Base-by-base conservation (phyloP, 1,140 invertebrate species). In the Drosophila melanogaster region DNA sequence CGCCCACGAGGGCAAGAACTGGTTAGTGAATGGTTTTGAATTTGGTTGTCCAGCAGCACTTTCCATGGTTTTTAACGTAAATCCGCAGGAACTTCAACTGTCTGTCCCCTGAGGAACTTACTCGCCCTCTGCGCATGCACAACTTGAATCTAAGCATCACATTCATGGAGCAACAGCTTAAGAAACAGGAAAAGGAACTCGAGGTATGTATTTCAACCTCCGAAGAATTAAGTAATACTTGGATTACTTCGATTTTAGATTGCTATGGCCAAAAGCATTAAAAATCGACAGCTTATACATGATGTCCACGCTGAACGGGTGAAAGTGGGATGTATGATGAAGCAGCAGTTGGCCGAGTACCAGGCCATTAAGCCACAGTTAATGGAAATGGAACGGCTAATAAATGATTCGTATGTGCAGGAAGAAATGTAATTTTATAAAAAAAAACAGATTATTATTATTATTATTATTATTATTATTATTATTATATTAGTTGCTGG, bases 141-240 rank as follows among this genome's bases (percentile, higher is more conserved):
- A 46, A 79, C 1, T 60, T 89, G 64, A 49, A 79, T 17, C 69
- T 77, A 15, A 89, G 84, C 35, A 87, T 89, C 26, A 62, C 67
- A 1, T 77, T 59, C 26, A 58, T 87, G 35, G 43, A 87, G 64
- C 51, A 75, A 0, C 71, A 83, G 17, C 7, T 87, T 8, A 41
- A 46, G 5, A 12, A 41, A 4, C 83, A 87, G 37, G 40, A 89
- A n/a, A 66, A 51, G 19, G 53, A 62, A 1, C 35, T 87, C 5
- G 49, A 57, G 61, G 81, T 61, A 30, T 30, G 30, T 26, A 26
- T 26, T 26, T 5, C 24, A 6, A 26, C 24, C 24, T 0, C 6
- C 24, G 24, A 26, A 26, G 24, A 26, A 26, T 26, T 1, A 26
- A 7, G 24, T 26, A 26, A 22, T 22, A 22, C 19, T 22, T 22